These are phyloP conservation scores for Hofmannophila pseudospretella DNA, from an alignment of 2,888 invertebrate species.

Conservation along the genomic window DNA sequence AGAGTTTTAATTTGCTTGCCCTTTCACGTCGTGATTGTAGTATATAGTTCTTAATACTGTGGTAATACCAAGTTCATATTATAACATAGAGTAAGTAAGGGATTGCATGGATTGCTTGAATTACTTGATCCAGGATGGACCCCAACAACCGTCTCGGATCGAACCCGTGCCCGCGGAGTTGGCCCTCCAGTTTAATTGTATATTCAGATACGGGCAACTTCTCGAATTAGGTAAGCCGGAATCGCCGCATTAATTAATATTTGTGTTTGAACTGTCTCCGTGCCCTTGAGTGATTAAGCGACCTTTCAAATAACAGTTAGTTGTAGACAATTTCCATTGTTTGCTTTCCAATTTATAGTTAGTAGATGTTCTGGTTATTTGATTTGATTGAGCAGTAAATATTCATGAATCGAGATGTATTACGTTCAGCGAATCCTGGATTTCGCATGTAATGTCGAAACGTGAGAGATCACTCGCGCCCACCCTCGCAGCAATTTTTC, in stretches of 20 bases:
- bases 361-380: conserved; percentile 26
- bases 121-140: conserved; percentile 12
- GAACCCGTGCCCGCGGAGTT: conserved; percentile 14
- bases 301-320: conserved; percentile 66
- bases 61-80: too few species aligned
- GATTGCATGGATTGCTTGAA: conserved; percentile 5
- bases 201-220: conserved; percentile 69
- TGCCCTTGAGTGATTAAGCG: conserved; percentile 70
- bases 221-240: conserved; percentile 68
- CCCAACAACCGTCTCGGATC: conserved; percentile 14
- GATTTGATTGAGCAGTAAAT: conserved; percentile 28
- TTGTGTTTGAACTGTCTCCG: conserved; percentile 70
- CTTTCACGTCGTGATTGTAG: too few species aligned
- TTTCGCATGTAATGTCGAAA: conserved; percentile 5
- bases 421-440: neutral
- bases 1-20: too few species aligned
- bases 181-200: conserved; percentile 64
- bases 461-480: conserved; percentile 4
- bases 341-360: conserved; percentile 47
- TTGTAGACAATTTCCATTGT: conserved; percentile 57
- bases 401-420: conserved; percentile 9
- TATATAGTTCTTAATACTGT: too few species aligned
- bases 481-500: conserved; percentile 25
- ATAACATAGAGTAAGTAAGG: too few species aligned
- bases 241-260: conserved; percentile 73